phyloP scores from a whole-genome alignment of 2,888 invertebrate genomes.

The Morpho helenor region DNA sequence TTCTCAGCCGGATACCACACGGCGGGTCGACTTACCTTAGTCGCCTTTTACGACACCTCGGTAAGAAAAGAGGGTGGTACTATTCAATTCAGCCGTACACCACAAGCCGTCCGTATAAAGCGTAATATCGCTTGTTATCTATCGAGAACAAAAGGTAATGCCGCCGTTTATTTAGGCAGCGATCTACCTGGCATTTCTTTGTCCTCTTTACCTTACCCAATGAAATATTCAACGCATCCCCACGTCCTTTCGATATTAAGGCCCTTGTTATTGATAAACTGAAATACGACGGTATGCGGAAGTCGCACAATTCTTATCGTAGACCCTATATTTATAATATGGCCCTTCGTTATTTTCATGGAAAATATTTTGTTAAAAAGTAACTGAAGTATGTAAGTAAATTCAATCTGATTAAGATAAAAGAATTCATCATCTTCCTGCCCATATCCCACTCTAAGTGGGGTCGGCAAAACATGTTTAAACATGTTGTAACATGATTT shows the following conservation, averaged over 20 bases:
- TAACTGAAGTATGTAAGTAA: too few relatives aligned
- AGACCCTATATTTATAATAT: conserved; percentile 4
- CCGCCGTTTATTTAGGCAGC: conserved; percentile 66
- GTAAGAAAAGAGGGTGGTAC: too few relatives aligned
- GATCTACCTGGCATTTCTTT: conserved; percentile 72
- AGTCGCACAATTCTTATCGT: conserved; percentile 1
- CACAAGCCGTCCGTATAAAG: too few relatives aligned
- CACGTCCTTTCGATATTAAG: conserved; percentile 41
- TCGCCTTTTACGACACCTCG: too few relatives aligned
- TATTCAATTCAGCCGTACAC: too few relatives aligned
- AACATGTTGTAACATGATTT: too few relatives aligned
- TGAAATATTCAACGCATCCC: conserved; percentile 74
- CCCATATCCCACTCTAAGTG: too few relatives aligned
- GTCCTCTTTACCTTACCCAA: conserved; percentile 69
- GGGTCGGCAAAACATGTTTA: too few relatives aligned
- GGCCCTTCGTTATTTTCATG: conserved; percentile 2
- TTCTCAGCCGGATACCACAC: too few relatives aligned
- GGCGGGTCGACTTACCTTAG: too few relatives aligned
- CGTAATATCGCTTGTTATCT: not conserved
- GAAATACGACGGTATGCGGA: conserved; percentile 21
- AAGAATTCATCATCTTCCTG: too few relatives aligned
- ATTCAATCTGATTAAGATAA: too few relatives aligned
- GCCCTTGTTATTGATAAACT: conserved; percentile 36
- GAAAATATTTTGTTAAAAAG: not conserved
- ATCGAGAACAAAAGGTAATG: conserved; percentile 32